Evolutionary conservation across 1,140 invertebrate species (phyloP).

Genomic region (Drosophila virilis): DNA sequence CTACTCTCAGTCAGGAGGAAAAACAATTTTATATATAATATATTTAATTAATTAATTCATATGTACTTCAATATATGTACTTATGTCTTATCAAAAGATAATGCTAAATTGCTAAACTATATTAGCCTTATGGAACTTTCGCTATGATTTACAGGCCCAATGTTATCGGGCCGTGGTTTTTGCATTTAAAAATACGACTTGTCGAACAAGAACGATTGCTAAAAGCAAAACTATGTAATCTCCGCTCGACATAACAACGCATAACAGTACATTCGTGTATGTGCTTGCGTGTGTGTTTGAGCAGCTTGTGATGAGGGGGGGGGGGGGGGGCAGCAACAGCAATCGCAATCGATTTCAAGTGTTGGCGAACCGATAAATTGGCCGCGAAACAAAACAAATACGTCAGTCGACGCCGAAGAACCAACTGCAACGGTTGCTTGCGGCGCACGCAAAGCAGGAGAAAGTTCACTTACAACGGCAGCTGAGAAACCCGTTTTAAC

Average conservation of each 20-base stretch:
- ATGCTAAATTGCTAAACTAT: slow-evolving; percentile 2
- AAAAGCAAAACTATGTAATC: slow-evolving; percentile 73
- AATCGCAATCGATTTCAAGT: slow-evolving; percentile 55
- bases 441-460: neutral
- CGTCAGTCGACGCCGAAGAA: slow-evolving; percentile 49
- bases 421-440: slow-evolving; percentile 21
- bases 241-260: slow-evolving; percentile 36
- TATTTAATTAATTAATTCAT: too few relatives aligned
- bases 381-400: slow-evolving; percentile 44
- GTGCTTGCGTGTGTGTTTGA: neutral
- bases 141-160: slow-evolving; percentile 55
- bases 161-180: slow-evolving; percentile 36
- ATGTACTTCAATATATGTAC: too few relatives aligned
- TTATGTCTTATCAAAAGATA: slow-evolving; percentile 3
- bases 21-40: too few relatives aligned
- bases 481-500: slow-evolving; percentile 35
- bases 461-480: neutral
- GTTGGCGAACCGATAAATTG: slow-evolving; percentile 58
- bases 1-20: too few relatives aligned
- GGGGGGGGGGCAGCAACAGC: slow-evolving; percentile 5
- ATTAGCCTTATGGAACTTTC: slow-evolving; percentile 16
- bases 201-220: slow-evolving; percentile 49
- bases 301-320: neutral
- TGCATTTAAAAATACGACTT: slow-evolving; percentile 61
- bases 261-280: slow-evolving; percentile 13